Evolutionary conservation across 2,797 vertebrate genomes (phyloP).

Genomic region (Discoglossus pictus): DNA sequence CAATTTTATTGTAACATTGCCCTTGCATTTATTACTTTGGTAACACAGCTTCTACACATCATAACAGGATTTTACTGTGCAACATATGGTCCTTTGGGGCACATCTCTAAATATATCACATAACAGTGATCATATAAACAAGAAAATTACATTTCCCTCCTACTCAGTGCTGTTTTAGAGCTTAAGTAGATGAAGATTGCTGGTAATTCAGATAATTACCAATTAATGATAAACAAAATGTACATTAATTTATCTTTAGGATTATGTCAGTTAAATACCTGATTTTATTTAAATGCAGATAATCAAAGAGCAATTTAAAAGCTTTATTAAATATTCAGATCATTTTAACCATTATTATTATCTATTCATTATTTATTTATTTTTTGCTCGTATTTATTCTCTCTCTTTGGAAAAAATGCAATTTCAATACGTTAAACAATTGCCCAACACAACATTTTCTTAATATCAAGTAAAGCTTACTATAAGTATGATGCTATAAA

Average conservation of each 20-base stretch:
- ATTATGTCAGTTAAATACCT: too few relatives aligned
- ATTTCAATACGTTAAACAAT: too few relatives aligned
- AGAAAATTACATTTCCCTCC: constrained; percentile 14
- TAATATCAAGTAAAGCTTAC: too few relatives aligned
- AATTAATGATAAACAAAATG: not conserved
- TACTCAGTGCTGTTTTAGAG: not conserved
- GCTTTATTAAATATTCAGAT: too few relatives aligned
- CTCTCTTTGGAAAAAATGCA: too few relatives aligned
- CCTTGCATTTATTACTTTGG: constrained; percentile 24
- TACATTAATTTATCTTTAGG: not conserved
- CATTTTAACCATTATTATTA: too few relatives aligned
- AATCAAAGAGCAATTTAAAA: too few relatives aligned
- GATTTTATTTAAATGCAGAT: too few relatives aligned
- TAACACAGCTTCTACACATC: constrained; percentile 54
- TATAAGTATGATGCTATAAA: too few relatives aligned
- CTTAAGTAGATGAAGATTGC: constrained; percentile 13
- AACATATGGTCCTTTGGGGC: constrained; percentile 46
- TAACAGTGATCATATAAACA: constrained; percentile 32
- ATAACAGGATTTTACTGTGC: constrained; percentile 55
- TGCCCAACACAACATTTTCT: too few relatives aligned
- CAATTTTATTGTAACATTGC: constrained; percentile 23
- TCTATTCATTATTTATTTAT: too few relatives aligned
- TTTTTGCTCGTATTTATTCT: too few relatives aligned
- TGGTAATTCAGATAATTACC: not conserved
- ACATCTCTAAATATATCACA: constrained; percentile 11